A percentile compares a stretch with the other conserved stretches of the same genome.
phyloP scores from a whole-genome alignment of 2,888 invertebrate species.

The Drosophila pseudotalamancana region DNA sequence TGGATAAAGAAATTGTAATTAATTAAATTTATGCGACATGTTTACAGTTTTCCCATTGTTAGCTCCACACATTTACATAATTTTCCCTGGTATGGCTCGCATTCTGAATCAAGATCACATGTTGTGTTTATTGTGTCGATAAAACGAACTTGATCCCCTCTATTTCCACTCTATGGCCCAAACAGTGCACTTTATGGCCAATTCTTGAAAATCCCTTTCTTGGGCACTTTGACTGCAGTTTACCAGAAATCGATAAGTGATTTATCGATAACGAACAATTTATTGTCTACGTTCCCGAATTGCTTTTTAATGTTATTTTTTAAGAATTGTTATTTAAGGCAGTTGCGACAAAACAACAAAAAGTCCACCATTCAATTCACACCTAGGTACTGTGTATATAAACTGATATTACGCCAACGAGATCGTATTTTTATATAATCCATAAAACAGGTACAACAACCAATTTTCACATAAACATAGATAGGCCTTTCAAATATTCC shows the following conservation, averaged over 20 bases:
- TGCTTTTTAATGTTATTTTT: not conserved
- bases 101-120: conserved; percentile 64
- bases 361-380: too few species aligned
- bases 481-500: too few species aligned
- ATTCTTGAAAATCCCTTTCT: conserved; percentile 4
- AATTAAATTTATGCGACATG: conserved; percentile 78
- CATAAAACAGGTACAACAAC: too few species aligned
- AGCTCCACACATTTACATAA: conserved; percentile 64
- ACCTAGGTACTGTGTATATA: too few species aligned
- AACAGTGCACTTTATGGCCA: conserved; percentile 51
- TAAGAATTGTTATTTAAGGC: not conserved
- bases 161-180: conserved; percentile 11
- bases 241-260: conserved; percentile 15
- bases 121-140: conserved; percentile 56
- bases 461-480: too few species aligned
- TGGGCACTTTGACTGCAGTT: not conserved
- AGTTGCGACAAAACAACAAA: too few species aligned
- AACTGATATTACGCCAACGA: too few species aligned
- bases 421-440: too few species aligned
- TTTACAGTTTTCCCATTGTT: conserved; percentile 75
- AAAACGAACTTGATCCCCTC: conserved; percentile 55
- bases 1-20: conserved; percentile 79
- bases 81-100: conserved; percentile 45
- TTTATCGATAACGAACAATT: conserved; percentile 12
- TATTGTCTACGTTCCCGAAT: not conserved